Evolutionary conservation across 2,888 invertebrate genomes (phyloP).

Genomic region (Coelinius sp.): DNA sequence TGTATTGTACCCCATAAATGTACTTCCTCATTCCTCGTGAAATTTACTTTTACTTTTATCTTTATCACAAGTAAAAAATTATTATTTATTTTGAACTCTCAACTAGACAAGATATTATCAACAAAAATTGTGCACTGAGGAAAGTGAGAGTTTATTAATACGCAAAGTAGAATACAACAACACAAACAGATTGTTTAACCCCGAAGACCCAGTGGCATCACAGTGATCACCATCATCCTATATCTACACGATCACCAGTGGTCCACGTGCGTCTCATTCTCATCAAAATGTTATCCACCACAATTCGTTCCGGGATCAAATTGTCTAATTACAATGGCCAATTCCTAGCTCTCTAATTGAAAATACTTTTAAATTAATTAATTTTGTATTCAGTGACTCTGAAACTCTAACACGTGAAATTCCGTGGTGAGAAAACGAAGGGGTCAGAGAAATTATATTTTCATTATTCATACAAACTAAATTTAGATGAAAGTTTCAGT

Average conservation of each 20-base stretch:
- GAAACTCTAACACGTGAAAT: neutral
- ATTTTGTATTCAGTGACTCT: neutral
- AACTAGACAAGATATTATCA: neutral
- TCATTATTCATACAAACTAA: neutral
- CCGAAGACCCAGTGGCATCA: slow-evolving; percentile 29
- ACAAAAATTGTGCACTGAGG: neutral
- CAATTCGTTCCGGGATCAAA: slow-evolving; percentile 9
- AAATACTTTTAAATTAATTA: neutral
- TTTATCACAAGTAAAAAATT: neutral
- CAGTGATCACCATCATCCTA: slow-evolving; percentile 33
- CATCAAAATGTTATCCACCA: slow-evolving; percentile 15
- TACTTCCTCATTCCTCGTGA: slow-evolving; percentile 5
- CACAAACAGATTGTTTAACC: slow-evolving; percentile 48
- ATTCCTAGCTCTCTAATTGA: neutral
- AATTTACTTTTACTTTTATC: neutral
- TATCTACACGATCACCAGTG: slow-evolving; percentile 38
- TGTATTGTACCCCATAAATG: neutral
- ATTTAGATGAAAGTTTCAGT: neutral
- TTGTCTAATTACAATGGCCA: neutral
- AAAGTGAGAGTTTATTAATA: neutral
- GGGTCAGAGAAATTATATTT: neutral
- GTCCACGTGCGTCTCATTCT: slow-evolving; percentile 37
- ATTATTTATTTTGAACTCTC: neutral
- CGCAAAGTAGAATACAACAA: slow-evolving; percentile 30
- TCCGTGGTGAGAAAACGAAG: no score